Percentiles rank a stretch among this genome's conserved stretches.
Conservation (phyloP, 2,113 vertebrate genomes). For the Myiopsitta monachus region DNA sequence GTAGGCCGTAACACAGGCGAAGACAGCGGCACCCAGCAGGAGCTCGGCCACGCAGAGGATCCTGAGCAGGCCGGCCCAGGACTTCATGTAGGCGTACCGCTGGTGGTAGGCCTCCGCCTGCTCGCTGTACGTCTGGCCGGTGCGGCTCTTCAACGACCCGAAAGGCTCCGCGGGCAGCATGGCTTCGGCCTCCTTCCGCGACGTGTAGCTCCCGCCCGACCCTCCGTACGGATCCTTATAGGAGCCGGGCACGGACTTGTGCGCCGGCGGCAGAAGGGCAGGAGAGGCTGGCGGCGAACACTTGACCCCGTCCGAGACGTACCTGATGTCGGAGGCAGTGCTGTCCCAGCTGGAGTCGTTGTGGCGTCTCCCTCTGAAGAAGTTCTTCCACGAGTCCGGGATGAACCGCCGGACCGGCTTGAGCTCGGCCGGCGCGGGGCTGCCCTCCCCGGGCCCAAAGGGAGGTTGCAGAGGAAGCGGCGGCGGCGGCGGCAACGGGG, state of each 20-base stretch:
- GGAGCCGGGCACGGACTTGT: slow-evolving; percentile 59
- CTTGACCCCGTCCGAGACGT: slow-evolving; percentile 76
- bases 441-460: slow-evolving; percentile 71
- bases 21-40: slow-evolving; percentile 87
- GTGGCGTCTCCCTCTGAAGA: slow-evolving; percentile 79
- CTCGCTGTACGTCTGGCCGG: slow-evolving; percentile 82
- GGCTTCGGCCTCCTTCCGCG: slow-evolving; percentile 73
- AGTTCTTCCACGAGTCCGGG: slow-evolving; percentile 92
- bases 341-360: slow-evolving; percentile 59
- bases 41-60: slow-evolving; percentile 85
- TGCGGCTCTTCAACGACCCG: slow-evolving; percentile 72
- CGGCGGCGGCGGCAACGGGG: slow-evolving; percentile 84
- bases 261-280: neutral
- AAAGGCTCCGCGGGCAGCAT: slow-evolving; percentile 75
- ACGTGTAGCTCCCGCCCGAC: slow-evolving; percentile 77
- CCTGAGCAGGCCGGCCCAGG: slow-evolving; percentile 90
- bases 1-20: slow-evolving; percentile 93
- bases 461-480: slow-evolving; percentile 83
- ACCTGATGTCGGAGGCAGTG: slow-evolving; percentile 67
- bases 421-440: slow-evolving; percentile 74
- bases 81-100: slow-evolving; percentile 93
- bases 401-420: slow-evolving; percentile 88
- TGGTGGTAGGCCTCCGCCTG: slow-evolving; percentile 82
- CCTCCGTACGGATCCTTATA: slow-evolving; percentile 74
- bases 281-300: slow-evolving; percentile 90